Evolutionary conservation across 1,140 invertebrate genomes (phyloP).

Genomic region (Neocloeon triangulifer): DNA sequence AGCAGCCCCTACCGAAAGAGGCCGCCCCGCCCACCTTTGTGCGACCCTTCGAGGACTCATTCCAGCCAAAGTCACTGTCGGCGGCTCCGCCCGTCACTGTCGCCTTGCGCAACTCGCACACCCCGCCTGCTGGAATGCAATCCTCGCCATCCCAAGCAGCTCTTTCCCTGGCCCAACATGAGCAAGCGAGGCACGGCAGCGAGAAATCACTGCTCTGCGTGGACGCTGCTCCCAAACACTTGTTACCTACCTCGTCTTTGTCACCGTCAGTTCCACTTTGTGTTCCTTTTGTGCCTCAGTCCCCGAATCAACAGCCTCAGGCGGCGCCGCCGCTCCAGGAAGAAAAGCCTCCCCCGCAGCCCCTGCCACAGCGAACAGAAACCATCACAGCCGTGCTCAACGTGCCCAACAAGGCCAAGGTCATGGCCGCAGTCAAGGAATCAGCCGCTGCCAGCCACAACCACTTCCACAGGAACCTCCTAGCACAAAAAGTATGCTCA

Average conservation of each 20-base stretch:
- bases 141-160: background rate
- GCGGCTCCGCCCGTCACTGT: background rate
- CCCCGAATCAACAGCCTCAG: background rate
- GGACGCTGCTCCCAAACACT: too few relatives aligned
- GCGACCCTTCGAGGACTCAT: conserved; percentile 23
- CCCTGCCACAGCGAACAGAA: conserved; percentile 21
- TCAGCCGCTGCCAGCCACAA: conserved; percentile 9
- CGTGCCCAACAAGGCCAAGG: conserved; percentile 19
- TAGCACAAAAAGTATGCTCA: conserved; percentile 5
- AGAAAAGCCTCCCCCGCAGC: conserved; percentile 7
- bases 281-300: too few relatives aligned
- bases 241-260: too few relatives aligned
- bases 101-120: background rate
- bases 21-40: conserved; percentile 20
- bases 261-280: too few relatives aligned
- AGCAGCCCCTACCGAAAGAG: too few relatives aligned
- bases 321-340: background rate
- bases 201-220: too few relatives aligned
- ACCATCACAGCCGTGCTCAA: conserved; percentile 18
- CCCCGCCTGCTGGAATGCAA: background rate
- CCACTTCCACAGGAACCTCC: conserved; percentile 6
- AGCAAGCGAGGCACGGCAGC: too few relatives aligned
- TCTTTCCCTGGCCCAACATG: background rate
- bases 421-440: conserved; percentile 9
- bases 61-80: conserved; percentile 3